Conservation (phyloP, 2,888 invertebrate genomes). For the Amphipoea lucens region DNA sequence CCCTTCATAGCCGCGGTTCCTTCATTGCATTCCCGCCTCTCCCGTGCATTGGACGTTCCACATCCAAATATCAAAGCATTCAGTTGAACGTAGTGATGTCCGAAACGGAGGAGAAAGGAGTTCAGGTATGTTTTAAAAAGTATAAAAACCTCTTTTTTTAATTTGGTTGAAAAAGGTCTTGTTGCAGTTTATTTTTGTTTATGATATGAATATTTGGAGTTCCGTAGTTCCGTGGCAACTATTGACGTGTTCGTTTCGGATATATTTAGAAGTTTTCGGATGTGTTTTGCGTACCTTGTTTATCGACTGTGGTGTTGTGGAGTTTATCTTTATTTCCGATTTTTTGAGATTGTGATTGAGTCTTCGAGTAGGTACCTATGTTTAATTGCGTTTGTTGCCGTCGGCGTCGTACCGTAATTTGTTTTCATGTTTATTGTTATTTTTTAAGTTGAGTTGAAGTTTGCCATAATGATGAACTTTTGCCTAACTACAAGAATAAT, state of each 20-base stretch:
- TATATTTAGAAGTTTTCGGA: slow-evolving; percentile 60
- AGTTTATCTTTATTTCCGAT: slow-evolving; percentile 44
- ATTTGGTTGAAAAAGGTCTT: background rate
- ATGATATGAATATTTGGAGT: slow-evolving; percentile 34
- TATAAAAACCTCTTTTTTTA: background rate
- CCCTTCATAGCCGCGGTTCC: slow-evolving; percentile 68
- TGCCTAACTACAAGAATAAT: background rate
- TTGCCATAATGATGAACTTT: background rate
- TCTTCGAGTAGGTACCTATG: background rate
- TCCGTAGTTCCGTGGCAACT: slow-evolving; percentile 24
- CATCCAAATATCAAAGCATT: slow-evolving; percentile 22
- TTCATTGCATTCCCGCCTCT: slow-evolving; percentile 75
- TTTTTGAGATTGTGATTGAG: background rate
- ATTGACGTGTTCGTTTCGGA: slow-evolving; percentile 39
- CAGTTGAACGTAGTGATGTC: slow-evolving; percentile 71
- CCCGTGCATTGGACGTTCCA: slow-evolving; percentile 68
- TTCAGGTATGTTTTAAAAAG: slow-evolving; percentile 74
- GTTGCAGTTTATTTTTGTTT: slow-evolving; percentile 17
- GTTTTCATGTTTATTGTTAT: background rate
- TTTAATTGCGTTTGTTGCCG: background rate
- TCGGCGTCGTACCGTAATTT: background rate
- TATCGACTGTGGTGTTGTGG: slow-evolving; percentile 3
- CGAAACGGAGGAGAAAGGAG: slow-evolving; percentile 79
- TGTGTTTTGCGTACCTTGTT: slow-evolving; percentile 41
- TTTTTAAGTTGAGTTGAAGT: background rate